Evolutionary conservation across 35 echinoderm and acorn worm species (phyloP).

Genomic region (Diadema setosum): DNA sequence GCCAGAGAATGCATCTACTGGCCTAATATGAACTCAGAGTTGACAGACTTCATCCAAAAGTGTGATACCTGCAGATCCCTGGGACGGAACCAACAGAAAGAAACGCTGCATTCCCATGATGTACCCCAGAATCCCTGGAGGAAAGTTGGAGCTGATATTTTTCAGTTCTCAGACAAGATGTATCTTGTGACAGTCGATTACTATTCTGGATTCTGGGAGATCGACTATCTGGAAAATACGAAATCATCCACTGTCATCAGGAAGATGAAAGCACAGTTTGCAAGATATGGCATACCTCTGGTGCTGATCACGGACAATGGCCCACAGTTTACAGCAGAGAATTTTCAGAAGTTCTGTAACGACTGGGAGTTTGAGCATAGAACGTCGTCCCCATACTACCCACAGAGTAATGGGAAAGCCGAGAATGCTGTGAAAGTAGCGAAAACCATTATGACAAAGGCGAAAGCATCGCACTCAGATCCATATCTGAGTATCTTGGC

Average conservation of each 20-base stretch:
- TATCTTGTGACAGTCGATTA: conserved; percentile 71
- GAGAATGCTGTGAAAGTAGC: conserved; percentile 14
- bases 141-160: conserved; percentile 40
- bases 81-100: conserved; percentile 16
- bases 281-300: conserved; percentile 47
- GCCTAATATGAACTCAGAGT: conserved; percentile 46
- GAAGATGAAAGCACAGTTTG: conserved; percentile 26
- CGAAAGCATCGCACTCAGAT: not conserved
- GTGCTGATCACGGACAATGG: conserved; percentile 60
- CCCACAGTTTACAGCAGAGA: conserved; percentile 33
- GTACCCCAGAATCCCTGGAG: conserved; percentile 24
- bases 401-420: conserved; percentile 57
- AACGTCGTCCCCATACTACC: conserved; percentile 49
- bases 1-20: conserved; percentile 64
- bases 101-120: conserved; percentile 41
- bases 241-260: conserved; percentile 17
- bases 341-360: conserved; percentile 56
- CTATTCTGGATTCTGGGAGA: conserved; percentile 67
- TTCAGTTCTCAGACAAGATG: conserved; percentile 11
- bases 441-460: conserved; percentile 15
- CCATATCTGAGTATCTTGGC: not conserved
- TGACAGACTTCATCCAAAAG: conserved; percentile 43
- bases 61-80: conserved; percentile 46
- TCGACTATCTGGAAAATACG: conserved; percentile 40
- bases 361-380: conserved; percentile 56